Evolutionary conservation across 2,797 vertebrate species (phyloP), one percentile per base, ranked within the genome.

Genomic region (Melopsittacus undulatus): DNA sequence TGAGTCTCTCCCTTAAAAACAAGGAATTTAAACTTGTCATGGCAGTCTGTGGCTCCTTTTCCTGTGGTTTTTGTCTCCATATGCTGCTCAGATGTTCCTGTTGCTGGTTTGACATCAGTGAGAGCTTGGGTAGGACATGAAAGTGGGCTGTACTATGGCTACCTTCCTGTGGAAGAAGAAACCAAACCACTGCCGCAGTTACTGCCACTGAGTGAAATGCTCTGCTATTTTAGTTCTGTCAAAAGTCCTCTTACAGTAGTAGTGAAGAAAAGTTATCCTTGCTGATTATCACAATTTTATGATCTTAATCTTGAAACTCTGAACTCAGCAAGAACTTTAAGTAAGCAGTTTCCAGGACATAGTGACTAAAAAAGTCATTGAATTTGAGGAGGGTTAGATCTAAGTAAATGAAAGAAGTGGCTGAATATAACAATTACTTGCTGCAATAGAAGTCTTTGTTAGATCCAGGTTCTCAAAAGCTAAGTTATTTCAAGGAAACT

Each of bases 91-190:
- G 56, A 5, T 1, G 6, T 10, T 36, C 16, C 54, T 4, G 5
- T 26, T 36, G 38, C 26, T 43, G 38, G 12, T 61, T 43, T 10
- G 46, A 52, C n/a, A 2, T 24, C 26, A 6, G 14, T 6, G 2
- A 19, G n/a, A 27, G 40, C n/a, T 40, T 34, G 46, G 56, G n/a
- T 56, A 43, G 75, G 56, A 24, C 14, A 3, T 4, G 5, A 59
- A 36, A n/a, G 19, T 3, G 34, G 48, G 32, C 40, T 45, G 46
- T 1, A 4, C 46, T 13, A 1, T n/a, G 40, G 29, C 40, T 10
- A 3, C 1, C 6, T n/a, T 40, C 49, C 49, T 30, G 1, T 1
- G 4, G 51, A 40, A 40, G 81, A n/a, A 56, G 29, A 1, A 0
- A 49, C 19, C 26, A 43, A 49, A 23, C 18, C 36, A 22, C 67